These are phyloP conservation scores for Betta splendens DNA, from an alignment of 2,797 vertebrate species.

Conservation along the genomic window DNA sequence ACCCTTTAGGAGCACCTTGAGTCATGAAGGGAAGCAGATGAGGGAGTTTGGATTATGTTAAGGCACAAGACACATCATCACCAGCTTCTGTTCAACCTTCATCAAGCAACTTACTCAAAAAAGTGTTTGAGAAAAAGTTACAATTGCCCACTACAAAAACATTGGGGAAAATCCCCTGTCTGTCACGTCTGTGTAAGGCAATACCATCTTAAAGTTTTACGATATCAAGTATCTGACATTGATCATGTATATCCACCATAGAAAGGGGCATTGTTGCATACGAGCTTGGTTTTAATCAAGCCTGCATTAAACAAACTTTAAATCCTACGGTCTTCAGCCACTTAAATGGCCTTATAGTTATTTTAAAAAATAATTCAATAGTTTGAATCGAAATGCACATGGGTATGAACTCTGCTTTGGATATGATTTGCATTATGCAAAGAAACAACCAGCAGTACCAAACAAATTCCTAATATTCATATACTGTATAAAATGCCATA, in stretches of 20 bases:
- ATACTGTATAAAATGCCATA: conserved; percentile 58
- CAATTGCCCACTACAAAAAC: conserved; percentile 56
- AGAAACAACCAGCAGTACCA: conserved; percentile 62
- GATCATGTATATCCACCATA: conserved; percentile 32
- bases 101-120: conserved; percentile 60
- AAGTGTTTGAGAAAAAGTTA: conserved; percentile 63
- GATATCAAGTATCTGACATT: conserved; percentile 39
- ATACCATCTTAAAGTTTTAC: conserved; percentile 35
- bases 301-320: conserved; percentile 35
- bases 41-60: conserved; percentile 67
- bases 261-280: conserved; percentile 15
- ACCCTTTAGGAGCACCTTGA: conserved; percentile 74
- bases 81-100: conserved; percentile 70
- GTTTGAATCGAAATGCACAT: conserved; percentile 45
- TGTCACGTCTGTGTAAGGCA: conserved; percentile 48
- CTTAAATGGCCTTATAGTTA: conserved; percentile 47
- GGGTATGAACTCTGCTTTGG: conserved; percentile 44
- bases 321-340: conserved; percentile 24
- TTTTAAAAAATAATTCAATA: conserved; percentile 50
- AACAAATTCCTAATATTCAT: conserved; percentile 60
- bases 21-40: conserved; percentile 66
- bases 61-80: conserved; percentile 83
- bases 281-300: conserved; percentile 37
- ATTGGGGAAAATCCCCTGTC: conserved; percentile 35
- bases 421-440: conserved; percentile 55